Evolutionary conservation across 2,888 invertebrate species (phyloP), one percentile per base, ranked within the genome.

Genomic region (Tenodera sinensis): DNA sequence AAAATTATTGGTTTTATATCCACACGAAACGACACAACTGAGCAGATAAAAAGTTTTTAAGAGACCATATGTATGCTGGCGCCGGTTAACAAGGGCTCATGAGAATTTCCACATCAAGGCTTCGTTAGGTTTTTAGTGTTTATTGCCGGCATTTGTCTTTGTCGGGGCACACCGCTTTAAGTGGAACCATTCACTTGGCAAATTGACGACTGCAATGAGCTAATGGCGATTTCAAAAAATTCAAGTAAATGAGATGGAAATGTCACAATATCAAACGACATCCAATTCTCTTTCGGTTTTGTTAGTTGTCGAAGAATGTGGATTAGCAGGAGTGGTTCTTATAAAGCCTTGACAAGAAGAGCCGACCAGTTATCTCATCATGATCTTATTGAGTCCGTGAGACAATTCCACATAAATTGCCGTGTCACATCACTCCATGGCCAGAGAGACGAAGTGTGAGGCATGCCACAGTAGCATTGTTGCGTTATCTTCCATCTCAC

Each of bases 181-280:
- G 30, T 30, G 34, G 84, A 42, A 54, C 47, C 47, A 85, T 85
- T 54, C 85, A 54, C 54, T 71, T 85, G 85, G 85, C 54, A 85
- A 85, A 85, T 85, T 85, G 85, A 85, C 27, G 54, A 71, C 14
- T n/a, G 27, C 85, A 85, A 85, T 85, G 28, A 54, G 4, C 6
- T 71, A 71, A 71, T 27, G 28, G 85, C 28, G 28, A 85, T 85
- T 85, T 54, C 42, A 71, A 28, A n/a, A 71, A 71, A 84, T 84
- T 84, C 47, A 85, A 85, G 54, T 71, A 85, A 85, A 85, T 54
- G 54, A 47, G 47, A 85, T 71, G 42, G 54, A 85, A 85, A 85
- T 71, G 71, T 85, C 85, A 71, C 71, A 85, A 27, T 85, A 54
- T 85, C 85, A 71, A 54, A 85, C 54, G 28, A 30, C n/a, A 71